phyloP scores from a whole-genome alignment of 1,140 invertebrate genomes.

The Bombus impatiens region DNA sequence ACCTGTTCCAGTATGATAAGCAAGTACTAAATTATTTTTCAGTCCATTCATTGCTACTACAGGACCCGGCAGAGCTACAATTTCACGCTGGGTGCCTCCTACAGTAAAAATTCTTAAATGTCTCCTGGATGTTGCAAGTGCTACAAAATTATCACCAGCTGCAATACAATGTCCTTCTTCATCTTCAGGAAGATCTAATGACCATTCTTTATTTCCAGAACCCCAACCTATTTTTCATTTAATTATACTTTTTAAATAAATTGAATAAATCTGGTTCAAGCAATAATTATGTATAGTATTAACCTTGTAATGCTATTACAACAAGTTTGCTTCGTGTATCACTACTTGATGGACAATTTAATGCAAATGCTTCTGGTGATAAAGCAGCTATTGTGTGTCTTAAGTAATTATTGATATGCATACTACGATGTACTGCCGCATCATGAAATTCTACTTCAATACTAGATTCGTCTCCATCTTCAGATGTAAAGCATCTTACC shows the following conservation, averaged over 20 bases:
- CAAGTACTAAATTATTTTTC: slow-evolving; percentile 88
- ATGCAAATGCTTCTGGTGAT: slow-evolving; percentile 88
- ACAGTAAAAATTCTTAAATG: slow-evolving; percentile 92
- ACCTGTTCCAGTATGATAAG: slow-evolving; percentile 89
- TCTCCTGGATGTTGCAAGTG: slow-evolving; percentile 88
- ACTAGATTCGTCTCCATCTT: slow-evolving; percentile 87
- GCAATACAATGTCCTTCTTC: slow-evolving; percentile 90
- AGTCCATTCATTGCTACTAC: slow-evolving; percentile 87
- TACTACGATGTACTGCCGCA: slow-evolving; percentile 92
- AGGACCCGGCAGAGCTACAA: slow-evolving; percentile 88
- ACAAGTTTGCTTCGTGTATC: slow-evolving; percentile 83
- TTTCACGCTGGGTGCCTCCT: slow-evolving; percentile 92
- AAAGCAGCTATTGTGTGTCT: slow-evolving; percentile 92
- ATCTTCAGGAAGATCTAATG: slow-evolving; percentile 87
- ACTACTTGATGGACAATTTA: slow-evolving; percentile 87
- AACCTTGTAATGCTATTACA: slow-evolving; percentile 78
- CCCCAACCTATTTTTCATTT: slow-evolving; percentile 79
- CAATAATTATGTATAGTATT: slow-evolving; percentile 6
- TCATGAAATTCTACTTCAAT: slow-evolving; percentile 99
- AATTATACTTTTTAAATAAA: slow-evolving; percentile 10
- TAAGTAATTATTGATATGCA: slow-evolving; percentile 93
- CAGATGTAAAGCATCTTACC: slow-evolving; percentile 88
- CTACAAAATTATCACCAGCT: slow-evolving; percentile 89
- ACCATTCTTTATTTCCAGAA: slow-evolving; percentile 95
- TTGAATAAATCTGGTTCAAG: not conserved